Evolutionary conservation across 2,888 invertebrate genomes (phyloP).

Genomic region (Brachynemurus nebulosus): DNA sequence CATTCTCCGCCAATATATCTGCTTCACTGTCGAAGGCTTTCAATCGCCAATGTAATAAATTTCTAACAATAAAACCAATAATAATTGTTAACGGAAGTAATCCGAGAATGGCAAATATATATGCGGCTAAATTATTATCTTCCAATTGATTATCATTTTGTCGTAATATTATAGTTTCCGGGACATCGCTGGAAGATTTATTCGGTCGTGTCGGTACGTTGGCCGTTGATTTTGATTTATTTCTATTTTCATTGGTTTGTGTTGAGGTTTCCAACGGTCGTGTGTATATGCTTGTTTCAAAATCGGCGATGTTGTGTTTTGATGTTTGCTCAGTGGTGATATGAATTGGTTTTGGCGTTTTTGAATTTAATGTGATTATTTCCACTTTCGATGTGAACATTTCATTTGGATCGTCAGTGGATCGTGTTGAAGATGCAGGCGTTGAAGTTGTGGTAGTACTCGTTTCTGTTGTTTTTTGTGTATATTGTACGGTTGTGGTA

Average conservation of each 20-base stretch:
- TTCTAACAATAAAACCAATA: conserved; percentile 40
- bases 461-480: too few relatives aligned
- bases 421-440: neutral
- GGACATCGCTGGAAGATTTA: neutral
- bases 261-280: neutral
- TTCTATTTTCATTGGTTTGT: neutral
- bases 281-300: too few relatives aligned
- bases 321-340: neutral
- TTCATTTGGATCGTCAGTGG: neutral
- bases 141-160: conserved; percentile 32
- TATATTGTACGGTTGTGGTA: too few relatives aligned
- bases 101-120: conserved; percentile 44
- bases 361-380: conserved; percentile 5
- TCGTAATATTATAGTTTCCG: conserved; percentile 20
- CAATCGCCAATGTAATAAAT: conserved; percentile 35
- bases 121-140: conserved; percentile 44
- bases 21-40: conserved; percentile 40
- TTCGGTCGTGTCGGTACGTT: too few relatives aligned
- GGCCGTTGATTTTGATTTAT: too few relatives aligned
- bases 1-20: conserved; percentile 43
- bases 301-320: too few relatives aligned
- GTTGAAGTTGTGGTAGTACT: conserved; percentile 2
- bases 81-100: conserved; percentile 44
- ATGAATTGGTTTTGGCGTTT: conserved; percentile 6
- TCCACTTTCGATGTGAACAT: conserved; percentile 1